phyloP scores from a whole-genome alignment of 2,797 vertebrate genomes.

The Rhabdomys pumilio region DNA sequence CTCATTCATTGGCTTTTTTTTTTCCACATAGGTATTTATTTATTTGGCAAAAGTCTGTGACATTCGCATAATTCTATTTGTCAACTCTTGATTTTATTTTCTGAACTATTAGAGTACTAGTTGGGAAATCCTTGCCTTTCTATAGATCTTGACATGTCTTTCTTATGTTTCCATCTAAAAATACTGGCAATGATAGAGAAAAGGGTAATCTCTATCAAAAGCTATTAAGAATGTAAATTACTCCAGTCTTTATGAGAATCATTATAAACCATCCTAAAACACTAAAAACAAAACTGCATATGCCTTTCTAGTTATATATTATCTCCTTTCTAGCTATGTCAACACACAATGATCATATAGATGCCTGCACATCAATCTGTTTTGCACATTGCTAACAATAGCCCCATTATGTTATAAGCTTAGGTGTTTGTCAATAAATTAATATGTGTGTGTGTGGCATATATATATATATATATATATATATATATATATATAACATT shows the following conservation, averaged over 20 bases:
- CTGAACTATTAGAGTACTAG: background rate
- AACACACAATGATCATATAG: background rate
- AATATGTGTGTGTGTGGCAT: too few species aligned
- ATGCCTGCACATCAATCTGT: background rate
- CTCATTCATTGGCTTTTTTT: background rate
- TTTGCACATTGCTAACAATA: background rate
- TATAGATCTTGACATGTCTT: background rate
- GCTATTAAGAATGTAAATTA: background rate
- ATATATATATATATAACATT: too few species aligned
- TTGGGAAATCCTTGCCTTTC: background rate
- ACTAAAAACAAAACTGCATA: background rate
- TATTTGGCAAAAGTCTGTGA: background rate
- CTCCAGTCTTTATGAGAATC: background rate
- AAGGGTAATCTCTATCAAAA: background rate
- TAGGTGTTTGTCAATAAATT: background rate
- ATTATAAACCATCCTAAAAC: background rate
- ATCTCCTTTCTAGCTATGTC: background rate
- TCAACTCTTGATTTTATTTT: background rate
- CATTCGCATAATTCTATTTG: background rate
- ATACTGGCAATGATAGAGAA: background rate
- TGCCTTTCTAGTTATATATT: background rate
- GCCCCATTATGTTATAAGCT: background rate
- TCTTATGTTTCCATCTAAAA: background rate
- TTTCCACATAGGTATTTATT: background rate
- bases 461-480: too few species aligned